phyloP scores from a whole-genome alignment of 2,888 invertebrate genomes.

The Polydrusus pterygomalis region DNA sequence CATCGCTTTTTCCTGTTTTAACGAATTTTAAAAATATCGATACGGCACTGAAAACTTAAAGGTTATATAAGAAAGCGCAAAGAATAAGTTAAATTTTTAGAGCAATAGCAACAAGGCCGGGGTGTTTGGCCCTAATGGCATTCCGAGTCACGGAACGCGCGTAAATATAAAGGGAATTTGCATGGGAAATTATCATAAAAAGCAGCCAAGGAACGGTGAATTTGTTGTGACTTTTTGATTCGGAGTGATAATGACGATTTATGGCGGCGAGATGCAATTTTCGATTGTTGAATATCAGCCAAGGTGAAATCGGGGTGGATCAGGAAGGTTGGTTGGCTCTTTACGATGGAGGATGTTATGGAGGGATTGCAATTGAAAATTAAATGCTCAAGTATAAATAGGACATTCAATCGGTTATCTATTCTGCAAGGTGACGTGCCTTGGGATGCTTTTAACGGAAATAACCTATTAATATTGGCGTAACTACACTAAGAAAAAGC shows the following conservation, averaged over 20 bases:
- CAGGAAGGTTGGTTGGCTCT: constrained; percentile 23
- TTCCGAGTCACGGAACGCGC: constrained; percentile 56
- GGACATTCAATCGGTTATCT: too few relatives aligned
- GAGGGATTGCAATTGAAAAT: too few relatives aligned
- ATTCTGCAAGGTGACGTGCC: too few relatives aligned
- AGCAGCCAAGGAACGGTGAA: constrained; percentile 49
- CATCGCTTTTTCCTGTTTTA: too few relatives aligned
- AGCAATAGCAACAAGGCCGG: constrained; percentile 53
- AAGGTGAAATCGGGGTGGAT: constrained; percentile 40
- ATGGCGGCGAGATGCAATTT: constrained; percentile 49
- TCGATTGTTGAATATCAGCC: constrained; percentile 44
- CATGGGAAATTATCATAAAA: constrained; percentile 57
- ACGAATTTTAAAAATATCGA: background rate
- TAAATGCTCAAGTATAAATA: too few relatives aligned
- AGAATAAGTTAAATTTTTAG: constrained; percentile 52
- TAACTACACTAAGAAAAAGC: too few relatives aligned
- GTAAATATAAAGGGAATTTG: constrained; percentile 56
- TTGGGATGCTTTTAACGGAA: too few relatives aligned
- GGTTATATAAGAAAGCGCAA: constrained; percentile 47
- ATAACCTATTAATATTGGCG: too few relatives aligned
- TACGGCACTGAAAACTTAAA: constrained; percentile 34
- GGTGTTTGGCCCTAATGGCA: constrained; percentile 49
- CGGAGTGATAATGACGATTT: constrained; percentile 55
- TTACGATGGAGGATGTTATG: background rate
- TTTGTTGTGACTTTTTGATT: constrained; percentile 57